Evolutionary conservation across 2,888 invertebrate genomes (phyloP).

Genomic region (Scotopteryx bipunctaria): DNA sequence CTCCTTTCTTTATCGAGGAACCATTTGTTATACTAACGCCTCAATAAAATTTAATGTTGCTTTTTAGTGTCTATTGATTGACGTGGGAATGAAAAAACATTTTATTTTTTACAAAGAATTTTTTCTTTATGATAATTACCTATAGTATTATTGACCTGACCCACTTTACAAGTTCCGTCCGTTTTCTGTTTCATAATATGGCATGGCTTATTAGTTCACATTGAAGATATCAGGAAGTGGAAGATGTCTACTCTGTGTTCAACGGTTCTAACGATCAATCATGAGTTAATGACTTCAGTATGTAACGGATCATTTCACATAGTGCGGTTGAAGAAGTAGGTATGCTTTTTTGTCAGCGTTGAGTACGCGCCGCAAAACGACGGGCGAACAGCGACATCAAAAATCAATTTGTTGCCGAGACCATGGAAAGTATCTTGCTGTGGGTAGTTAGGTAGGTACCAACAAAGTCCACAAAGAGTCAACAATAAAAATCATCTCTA

Average conservation of each 20-base stretch:
- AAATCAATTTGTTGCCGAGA: conserved; percentile 65
- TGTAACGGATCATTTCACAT: conserved; percentile 51
- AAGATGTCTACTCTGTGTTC: conserved; percentile 31
- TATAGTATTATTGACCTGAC: too few species aligned
- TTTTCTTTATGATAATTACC: background rate
- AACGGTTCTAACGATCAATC: conserved; percentile 51
- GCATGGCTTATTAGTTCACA: background rate
- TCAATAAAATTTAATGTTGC: conserved; percentile 48
- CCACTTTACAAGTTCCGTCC: background rate
- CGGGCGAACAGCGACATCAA: conserved; percentile 66
- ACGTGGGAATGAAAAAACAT: conserved; percentile 3
- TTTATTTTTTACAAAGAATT: conserved; percentile 30
- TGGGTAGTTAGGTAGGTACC: background rate
- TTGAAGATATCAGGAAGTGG: background rate
- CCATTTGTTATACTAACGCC: conserved; percentile 61
- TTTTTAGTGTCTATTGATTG: conserved; percentile 28
- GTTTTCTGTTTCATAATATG: background rate
- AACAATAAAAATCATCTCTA: too few species aligned
- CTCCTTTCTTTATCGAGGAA: conserved; percentile 55
- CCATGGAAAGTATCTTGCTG: conserved; percentile 4
- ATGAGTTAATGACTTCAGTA: conserved; percentile 43
- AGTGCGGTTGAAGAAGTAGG: conserved; percentile 34
- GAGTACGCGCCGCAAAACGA: conserved; percentile 50
- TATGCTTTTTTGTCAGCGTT: conserved; percentile 45
- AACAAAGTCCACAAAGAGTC: too few species aligned